phyloP scores from a whole-genome alignment of 2,888 invertebrate genomes.

The Arrhopalites spinosus region DNA sequence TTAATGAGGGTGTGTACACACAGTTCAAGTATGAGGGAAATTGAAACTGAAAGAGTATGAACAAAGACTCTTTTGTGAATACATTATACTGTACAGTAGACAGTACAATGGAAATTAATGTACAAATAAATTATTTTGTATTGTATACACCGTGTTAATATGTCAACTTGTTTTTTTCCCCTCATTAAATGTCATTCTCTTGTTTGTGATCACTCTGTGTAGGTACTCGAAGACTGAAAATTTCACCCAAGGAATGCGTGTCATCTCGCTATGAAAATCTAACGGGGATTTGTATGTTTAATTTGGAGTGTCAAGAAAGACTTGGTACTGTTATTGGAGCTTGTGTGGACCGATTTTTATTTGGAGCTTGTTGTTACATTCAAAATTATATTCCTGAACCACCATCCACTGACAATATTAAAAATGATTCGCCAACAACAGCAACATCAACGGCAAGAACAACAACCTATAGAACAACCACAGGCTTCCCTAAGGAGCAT shows the following conservation, averaged over 20 bases:
- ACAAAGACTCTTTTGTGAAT: not conserved
- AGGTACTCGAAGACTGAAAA: slow-evolving; percentile 47
- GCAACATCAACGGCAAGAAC: slow-evolving; percentile 12
- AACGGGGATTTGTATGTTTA: slow-evolving; percentile 89
- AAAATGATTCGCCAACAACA: slow-evolving; percentile 27
- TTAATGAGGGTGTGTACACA: no score
- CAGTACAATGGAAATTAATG: not conserved
- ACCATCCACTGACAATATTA: not conserved
- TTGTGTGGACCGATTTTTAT: slow-evolving; percentile 90
- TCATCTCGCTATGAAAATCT: slow-evolving; percentile 45
- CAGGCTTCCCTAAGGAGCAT: not conserved
- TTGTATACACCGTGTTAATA: not conserved
- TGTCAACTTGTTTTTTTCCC: not conserved
- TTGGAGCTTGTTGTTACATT: slow-evolving; percentile 83
- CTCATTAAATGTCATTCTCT: not conserved
- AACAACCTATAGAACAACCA: slow-evolving; percentile 4
- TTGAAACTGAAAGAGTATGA: not conserved
- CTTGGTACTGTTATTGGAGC: slow-evolving; percentile 84
- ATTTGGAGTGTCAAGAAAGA: slow-evolving; percentile 81
- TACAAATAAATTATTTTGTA: not conserved
- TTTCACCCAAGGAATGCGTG: slow-evolving; percentile 54
- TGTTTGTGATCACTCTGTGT: slow-evolving; percentile 14
- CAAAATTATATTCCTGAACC: not conserved
- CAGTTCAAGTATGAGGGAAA: no score
- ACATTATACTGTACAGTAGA: not conserved